Evolutionary conservation across 2,797 vertebrate species (phyloP).

Genomic region (Oceanodroma leucorhoa): DNA sequence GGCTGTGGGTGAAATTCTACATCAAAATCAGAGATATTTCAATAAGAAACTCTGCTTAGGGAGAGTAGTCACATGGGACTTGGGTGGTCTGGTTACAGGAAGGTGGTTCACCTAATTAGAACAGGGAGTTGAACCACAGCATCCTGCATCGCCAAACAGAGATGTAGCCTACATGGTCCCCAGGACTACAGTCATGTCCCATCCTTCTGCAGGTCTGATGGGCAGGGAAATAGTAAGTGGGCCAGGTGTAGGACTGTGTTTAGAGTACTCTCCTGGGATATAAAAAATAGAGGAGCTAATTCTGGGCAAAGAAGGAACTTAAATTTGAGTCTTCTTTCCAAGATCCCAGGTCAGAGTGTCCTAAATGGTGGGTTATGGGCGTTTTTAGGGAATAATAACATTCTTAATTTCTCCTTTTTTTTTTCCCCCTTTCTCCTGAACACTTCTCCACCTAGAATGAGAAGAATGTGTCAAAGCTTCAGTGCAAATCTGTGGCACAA

Average conservation of each 20-base stretch:
- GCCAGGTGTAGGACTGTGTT: background rate
- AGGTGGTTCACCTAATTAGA: background rate
- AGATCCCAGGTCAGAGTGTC: background rate
- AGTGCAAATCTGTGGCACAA: background rate
- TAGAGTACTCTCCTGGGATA: background rate
- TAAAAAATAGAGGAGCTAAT: background rate
- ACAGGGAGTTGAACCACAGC: background rate
- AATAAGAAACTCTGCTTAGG: background rate
- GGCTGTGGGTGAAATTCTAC: background rate
- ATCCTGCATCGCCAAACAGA: background rate
- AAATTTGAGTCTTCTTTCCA: background rate
- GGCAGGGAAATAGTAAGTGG: background rate
- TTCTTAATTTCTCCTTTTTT: background rate
- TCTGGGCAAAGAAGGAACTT: background rate
- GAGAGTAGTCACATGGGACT: background rate
- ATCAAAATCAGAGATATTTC: background rate
- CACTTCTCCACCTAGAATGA: background rate
- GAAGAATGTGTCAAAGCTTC: background rate
- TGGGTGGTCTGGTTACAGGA: background rate
- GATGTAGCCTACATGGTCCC: background rate
- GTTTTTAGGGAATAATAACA: background rate
- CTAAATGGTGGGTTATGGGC: background rate
- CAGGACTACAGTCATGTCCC: background rate
- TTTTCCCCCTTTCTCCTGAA: rapidly evolving
- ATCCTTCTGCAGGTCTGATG: background rate